Conservation (phyloP, 2,113 vertebrate genomes). For the Coptodon rendalli region DNA sequence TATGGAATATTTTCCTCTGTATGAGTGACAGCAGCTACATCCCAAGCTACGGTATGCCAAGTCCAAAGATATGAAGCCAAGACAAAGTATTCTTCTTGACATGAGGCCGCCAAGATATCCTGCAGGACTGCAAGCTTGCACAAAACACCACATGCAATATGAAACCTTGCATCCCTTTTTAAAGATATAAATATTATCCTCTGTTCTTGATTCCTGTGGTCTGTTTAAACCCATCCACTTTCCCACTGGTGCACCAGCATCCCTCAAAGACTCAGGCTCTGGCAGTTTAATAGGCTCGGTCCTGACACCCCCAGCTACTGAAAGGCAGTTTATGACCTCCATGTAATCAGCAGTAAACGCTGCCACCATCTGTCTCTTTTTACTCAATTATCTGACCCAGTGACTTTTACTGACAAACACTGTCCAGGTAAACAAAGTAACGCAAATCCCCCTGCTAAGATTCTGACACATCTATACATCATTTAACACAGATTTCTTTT, state of each 20-base stretch:
- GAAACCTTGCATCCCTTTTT: not conserved
- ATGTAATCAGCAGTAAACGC: conserved; percentile 76
- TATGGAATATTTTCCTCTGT: not conserved
- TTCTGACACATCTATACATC: conserved; percentile 28
- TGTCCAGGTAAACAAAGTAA: conserved; percentile 57
- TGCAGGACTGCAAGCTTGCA: not conserved
- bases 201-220: not conserved
- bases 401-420: conserved; percentile 69
- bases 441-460: conserved; percentile 26
- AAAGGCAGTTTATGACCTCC: conserved; percentile 65
- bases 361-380: conserved; percentile 74
- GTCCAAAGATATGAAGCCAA: not conserved
- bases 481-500: not conserved
- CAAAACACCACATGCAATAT: not conserved
- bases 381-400: conserved; percentile 73
- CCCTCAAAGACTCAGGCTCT: conserved; percentile 46
- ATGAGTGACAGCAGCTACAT: conserved; percentile 33
- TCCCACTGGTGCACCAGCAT: not conserved
- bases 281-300: conserved; percentile 60
- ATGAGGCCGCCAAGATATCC: not conserved
- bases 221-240: not conserved
- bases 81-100: not conserved
- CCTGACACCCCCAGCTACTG: conserved; percentile 52
- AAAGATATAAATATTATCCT: not conserved
- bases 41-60: not conserved